Evolutionary conservation across 2,888 invertebrate species (phyloP).

Genomic region (Polydrusus pterygomalis): DNA sequence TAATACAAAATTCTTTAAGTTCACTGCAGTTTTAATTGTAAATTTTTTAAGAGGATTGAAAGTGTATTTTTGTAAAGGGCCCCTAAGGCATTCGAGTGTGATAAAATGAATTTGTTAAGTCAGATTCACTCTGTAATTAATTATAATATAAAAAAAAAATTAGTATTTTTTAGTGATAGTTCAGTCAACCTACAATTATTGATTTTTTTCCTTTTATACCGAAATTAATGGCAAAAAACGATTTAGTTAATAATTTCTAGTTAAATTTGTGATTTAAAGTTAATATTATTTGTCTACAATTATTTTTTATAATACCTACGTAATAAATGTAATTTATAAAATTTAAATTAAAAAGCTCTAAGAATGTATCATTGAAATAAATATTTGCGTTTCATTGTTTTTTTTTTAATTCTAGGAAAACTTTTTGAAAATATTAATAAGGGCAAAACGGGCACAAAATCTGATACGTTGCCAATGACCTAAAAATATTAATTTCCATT

Average conservation of each 20-base stretch:
- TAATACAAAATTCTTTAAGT: constrained; percentile 52
- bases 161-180: constrained; percentile 43
- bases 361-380: constrained; percentile 48
- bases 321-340: constrained; percentile 37
- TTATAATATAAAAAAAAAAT: constrained; percentile 29
- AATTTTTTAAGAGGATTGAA: constrained; percentile 64
- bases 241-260: constrained; percentile 14
- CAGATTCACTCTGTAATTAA: constrained; percentile 66
- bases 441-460: too few relatives aligned
- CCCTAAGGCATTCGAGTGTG: constrained; percentile 69
- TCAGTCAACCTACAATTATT: constrained; percentile 12
- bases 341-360: constrained; percentile 35
- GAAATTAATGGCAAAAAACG: constrained; percentile 22
- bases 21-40: constrained; percentile 62
- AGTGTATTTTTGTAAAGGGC: constrained; percentile 73
- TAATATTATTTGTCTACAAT: constrained; percentile 34
- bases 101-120: constrained; percentile 70
- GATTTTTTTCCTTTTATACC: constrained; percentile 28
- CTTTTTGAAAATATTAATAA: too few relatives aligned
- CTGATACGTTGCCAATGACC: too few relatives aligned
- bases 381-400: constrained; percentile 49
- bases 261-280: constrained; percentile 37
- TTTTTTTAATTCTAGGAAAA: neutral
- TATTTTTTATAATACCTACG: constrained; percentile 46
- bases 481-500: too few relatives aligned